phyloP scores from a whole-genome alignment of 2,888 invertebrate species.

The Heliconius aoede region DNA sequence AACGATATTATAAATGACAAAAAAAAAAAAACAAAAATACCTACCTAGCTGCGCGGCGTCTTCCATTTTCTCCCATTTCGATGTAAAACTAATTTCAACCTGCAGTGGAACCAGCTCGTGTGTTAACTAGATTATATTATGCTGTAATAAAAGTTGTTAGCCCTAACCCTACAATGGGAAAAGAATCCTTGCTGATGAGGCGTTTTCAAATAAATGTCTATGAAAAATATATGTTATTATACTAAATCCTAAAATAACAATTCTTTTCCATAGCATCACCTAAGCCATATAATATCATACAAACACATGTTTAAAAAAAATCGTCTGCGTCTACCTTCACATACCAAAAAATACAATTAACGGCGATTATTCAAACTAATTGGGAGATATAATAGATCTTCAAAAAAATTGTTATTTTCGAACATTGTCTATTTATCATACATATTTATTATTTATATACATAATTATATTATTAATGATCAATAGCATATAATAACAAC shows the following conservation, averaged over 20 bases:
- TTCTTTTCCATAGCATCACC: background rate
- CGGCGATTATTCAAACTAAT: background rate
- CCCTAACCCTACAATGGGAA: conserved; percentile 63
- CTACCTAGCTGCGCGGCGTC: conserved; percentile 93
- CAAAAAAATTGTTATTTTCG: background rate
- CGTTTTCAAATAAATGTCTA: conserved; percentile 40
- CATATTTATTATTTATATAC: background rate
- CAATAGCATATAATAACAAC: too few relatives aligned
- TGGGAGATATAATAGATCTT: background rate
- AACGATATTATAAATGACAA: conserved; percentile 16
- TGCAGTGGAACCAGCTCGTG: conserved; percentile 73
- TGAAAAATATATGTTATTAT: background rate
- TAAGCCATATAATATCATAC: background rate
- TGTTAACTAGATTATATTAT: conserved; percentile 67
- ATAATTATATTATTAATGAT: too few relatives aligned
- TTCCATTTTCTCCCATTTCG: conserved; percentile 95
- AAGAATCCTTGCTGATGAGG: conserved; percentile 13
- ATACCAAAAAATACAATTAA: too few relatives aligned
- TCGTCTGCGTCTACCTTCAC: background rate
- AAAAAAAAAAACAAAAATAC: conserved; percentile 62
- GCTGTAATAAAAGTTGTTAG: conserved; percentile 79
- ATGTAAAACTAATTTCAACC: conserved; percentile 81
- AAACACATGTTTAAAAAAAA: background rate
- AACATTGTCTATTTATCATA: background rate
- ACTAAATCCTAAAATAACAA: background rate